Evolutionary conservation across 2,888 invertebrate genomes (phyloP).

Genomic region (Shargacucullia verbasci): DNA sequence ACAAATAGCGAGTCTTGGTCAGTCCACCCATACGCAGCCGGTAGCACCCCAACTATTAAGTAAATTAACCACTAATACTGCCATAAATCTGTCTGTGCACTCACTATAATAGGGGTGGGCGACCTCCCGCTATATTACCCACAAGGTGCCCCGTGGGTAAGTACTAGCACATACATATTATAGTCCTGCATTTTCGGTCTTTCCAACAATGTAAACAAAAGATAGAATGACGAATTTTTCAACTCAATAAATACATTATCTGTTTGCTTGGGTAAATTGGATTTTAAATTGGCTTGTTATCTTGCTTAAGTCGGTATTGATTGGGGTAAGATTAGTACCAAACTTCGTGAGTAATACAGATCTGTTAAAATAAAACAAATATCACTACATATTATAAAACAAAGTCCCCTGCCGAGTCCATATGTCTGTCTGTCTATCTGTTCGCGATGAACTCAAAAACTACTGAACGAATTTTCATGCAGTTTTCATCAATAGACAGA

Average conservation of each 20-base stretch:
- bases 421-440: too few relatives aligned
- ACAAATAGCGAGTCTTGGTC: conserved; percentile 11
- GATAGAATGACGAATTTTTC: too few relatives aligned
- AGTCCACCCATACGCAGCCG: conserved; percentile 7
- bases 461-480: too few relatives aligned
- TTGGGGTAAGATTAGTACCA: too few relatives aligned
- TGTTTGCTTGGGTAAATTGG: conserved; percentile 8
- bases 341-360: too few relatives aligned
- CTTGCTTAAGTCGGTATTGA: not conserved
- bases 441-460: too few relatives aligned
- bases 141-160: conserved; percentile 23
- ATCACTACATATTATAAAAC: too few relatives aligned
- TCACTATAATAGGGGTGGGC: conserved; percentile 56
- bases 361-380: too few relatives aligned
- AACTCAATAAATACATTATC: too few relatives aligned
- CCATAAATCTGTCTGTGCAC: conserved; percentile 72
- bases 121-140: conserved; percentile 31
- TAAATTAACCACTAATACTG: conserved; percentile 69
- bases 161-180: not conserved
- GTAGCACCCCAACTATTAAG: conserved; percentile 61
- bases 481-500: too few relatives aligned
- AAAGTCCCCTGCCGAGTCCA: too few relatives aligned
- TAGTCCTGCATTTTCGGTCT: conserved; percentile 3
- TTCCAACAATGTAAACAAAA: conserved; percentile 16
- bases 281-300: too few relatives aligned